phyloP scores from a whole-genome alignment of 2,113 vertebrate genomes.

The Melanerpes aurifrons region DNA sequence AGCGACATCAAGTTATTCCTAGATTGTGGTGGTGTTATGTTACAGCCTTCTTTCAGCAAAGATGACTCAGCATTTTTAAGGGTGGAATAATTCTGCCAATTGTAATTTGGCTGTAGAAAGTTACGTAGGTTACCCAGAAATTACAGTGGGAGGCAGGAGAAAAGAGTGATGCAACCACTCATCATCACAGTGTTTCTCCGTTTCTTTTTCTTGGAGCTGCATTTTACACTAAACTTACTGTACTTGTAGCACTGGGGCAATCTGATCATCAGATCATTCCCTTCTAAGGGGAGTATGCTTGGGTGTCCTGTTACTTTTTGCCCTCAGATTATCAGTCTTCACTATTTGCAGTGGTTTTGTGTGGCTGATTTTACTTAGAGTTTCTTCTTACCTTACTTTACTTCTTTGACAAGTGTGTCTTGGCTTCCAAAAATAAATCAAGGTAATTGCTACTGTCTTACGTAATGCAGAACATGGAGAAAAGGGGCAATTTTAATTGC shows the following conservation, averaged over 20 bases:
- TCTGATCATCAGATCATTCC: neutral
- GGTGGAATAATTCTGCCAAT: conserved; percentile 5
- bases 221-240: neutral
- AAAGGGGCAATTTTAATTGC: neutral
- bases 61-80: neutral
- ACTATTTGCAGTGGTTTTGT: neutral
- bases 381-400: neutral
- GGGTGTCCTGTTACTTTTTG: neutral
- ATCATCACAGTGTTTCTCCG: neutral
- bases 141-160: neutral
- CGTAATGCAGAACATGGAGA: neutral
- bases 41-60: neutral
- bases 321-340: neutral
- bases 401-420: neutral
- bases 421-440: neutral
- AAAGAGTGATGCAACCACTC: neutral
- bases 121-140: neutral
- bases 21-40: neutral
- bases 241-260: neutral
- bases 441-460: neutral
- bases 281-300: neutral
- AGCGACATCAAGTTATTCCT: neutral
- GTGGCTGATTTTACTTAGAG: neutral
- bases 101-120: neutral
- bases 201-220: neutral